phyloP scores from a whole-genome alignment of 1,140 invertebrate species.

The Pseudomyrmex sp. region DNA sequence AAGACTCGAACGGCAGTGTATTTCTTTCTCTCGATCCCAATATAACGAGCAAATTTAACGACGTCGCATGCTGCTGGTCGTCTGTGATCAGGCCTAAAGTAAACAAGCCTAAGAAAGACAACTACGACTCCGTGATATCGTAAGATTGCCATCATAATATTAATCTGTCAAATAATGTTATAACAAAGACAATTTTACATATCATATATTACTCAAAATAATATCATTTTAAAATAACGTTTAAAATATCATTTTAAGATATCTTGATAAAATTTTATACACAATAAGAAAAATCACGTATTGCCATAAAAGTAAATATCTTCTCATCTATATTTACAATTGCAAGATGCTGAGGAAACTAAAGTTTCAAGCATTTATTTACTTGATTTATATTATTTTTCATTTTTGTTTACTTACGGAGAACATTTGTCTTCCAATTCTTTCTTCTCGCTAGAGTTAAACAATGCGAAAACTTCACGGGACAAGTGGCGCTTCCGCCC shows the following conservation, averaged over 20 bases:
- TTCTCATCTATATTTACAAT: neutral
- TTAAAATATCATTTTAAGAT: too few species aligned
- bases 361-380: neutral
- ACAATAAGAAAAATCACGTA: too few species aligned
- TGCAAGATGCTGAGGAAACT: neutral
- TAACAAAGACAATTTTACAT: neutral
- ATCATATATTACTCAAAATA: neutral
- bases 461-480: slow-evolving; percentile 81
- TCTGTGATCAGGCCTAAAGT: slow-evolving; percentile 80
- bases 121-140: slow-evolving; percentile 84
- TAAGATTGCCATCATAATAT: slow-evolving; percentile 72
- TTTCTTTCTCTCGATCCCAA: slow-evolving; percentile 76
- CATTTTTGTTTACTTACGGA: too few species aligned
- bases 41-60: slow-evolving; percentile 69
- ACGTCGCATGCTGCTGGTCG: slow-evolving; percentile 86
- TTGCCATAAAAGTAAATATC: too few species aligned
- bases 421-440: neutral
- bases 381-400: neutral
- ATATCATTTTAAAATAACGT: neutral
- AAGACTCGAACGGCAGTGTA: slow-evolving; percentile 77
- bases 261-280: too few species aligned
- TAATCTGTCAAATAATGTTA: neutral
- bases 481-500: slow-evolving; percentile 77
- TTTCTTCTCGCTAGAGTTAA: slow-evolving; percentile 77
- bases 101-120: slow-evolving; percentile 67